These are phyloP conservation scores for Chauna torquata DNA, from an alignment of 2,113 vertebrate species.

Conservation along the genomic window DNA sequence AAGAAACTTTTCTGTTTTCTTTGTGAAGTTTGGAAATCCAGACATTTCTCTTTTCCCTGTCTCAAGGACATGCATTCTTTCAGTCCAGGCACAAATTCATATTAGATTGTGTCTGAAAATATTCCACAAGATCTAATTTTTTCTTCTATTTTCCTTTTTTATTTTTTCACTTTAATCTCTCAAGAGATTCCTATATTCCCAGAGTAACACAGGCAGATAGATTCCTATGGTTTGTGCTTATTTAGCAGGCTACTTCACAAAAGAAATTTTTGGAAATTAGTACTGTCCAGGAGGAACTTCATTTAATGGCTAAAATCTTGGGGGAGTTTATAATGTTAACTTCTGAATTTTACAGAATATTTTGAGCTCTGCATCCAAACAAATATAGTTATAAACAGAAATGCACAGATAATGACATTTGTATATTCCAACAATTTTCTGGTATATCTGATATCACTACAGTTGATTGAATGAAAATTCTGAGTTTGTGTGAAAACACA, in stretches of 20 bases:
- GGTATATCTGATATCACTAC: background rate
- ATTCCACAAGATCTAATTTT: background rate
- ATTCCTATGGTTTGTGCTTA: background rate
- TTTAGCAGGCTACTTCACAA: background rate
- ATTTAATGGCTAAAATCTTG: background rate
- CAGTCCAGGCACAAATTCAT: background rate
- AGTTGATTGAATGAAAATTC: background rate
- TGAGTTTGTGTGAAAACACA: background rate
- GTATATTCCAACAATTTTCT: background rate
- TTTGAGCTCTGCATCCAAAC: background rate
- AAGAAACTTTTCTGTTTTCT: background rate
- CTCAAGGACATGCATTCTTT: background rate
- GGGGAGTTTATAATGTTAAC: background rate
- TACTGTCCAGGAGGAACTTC: background rate
- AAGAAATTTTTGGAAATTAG: background rate
- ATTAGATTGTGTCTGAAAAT: background rate
- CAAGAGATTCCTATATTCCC: background rate
- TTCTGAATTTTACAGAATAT: background rate
- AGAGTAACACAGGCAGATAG: background rate
- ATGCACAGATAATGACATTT: background rate
- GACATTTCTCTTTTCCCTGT: background rate
- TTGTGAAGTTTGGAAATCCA: conserved; percentile 19
- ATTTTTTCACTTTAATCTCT: background rate
- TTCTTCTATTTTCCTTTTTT: background rate
- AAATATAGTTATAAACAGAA: background rate